A percentile compares a stretch with the other conserved stretches of the same genome.
Evolutionary conservation across 2,888 invertebrate species (phyloP).

Genomic region (Cistogaster globosa): DNA sequence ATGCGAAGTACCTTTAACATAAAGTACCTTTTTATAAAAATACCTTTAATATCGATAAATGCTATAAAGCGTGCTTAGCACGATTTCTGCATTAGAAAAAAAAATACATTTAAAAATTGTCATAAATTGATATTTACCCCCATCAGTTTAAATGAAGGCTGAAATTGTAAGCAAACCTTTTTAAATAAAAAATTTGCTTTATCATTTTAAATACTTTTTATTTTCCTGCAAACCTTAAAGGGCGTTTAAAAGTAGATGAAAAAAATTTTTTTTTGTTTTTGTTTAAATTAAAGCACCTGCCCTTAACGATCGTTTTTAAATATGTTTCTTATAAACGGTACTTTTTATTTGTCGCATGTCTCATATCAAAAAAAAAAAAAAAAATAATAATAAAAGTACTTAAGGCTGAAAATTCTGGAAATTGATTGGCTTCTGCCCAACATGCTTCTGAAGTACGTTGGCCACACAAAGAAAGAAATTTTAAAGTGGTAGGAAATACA

Average conservation of each 20-base stretch:
- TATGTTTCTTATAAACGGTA: neutral
- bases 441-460: slow-evolving; percentile 58
- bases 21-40: neutral
- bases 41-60: neutral
- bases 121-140: neutral
- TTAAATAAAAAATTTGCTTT: slow-evolving; percentile 48
- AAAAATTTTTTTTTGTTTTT: slow-evolving; percentile 15
- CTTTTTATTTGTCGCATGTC: slow-evolving; percentile 29
- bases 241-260: slow-evolving; percentile 31
- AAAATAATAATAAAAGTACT: neutral
- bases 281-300: slow-evolving; percentile 50
- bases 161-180: neutral
- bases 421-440: slow-evolving; percentile 58
- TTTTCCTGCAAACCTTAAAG: slow-evolving; percentile 29
- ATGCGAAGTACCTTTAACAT: too few species aligned
- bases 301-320: neutral
- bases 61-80: slow-evolving; percentile 4
- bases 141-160: slow-evolving; percentile 6
- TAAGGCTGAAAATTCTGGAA: slow-evolving; percentile 20
- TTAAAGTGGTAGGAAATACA: slow-evolving; percentile 51
- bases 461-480: neutral
- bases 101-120: neutral
- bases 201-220: slow-evolving; percentile 29
- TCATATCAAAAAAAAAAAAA: neutral
- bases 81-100: neutral